A percentile compares a stretch with the other conserved stretches of the same genome.
Conservation (phyloP, 2,888 invertebrate species). For the Hypena proboscidalis region DNA sequence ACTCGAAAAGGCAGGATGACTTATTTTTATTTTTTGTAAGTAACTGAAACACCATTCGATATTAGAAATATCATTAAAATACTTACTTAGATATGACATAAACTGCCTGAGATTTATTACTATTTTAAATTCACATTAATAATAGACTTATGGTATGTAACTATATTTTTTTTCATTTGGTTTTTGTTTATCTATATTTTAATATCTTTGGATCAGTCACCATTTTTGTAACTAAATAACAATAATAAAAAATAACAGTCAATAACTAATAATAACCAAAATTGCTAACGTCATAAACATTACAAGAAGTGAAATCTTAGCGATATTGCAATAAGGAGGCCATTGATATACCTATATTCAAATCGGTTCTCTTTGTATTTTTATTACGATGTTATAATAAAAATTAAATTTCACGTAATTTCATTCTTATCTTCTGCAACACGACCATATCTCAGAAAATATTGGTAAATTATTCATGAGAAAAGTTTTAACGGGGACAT, state of each 20-base stretch:
- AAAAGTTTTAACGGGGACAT: constrained; percentile 83
- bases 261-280: constrained; percentile 26
- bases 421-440: constrained; percentile 80
- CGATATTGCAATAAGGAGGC: constrained; percentile 42
- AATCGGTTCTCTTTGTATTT: constrained; percentile 73
- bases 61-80: no score
- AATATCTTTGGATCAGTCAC: no score
- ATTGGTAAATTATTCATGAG: constrained; percentile 84
- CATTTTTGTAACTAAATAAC: no score
- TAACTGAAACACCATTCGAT: no score
- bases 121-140: no score
- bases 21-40: no score
- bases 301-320: constrained; percentile 53
- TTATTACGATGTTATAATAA: constrained; percentile 75
- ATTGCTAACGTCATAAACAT: constrained; percentile 34
- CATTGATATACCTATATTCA: constrained; percentile 76
- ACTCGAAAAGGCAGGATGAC: no score
- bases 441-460: constrained; percentile 81
- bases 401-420: constrained; percentile 79
- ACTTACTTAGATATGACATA: no score
- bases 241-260: constrained; percentile 5
- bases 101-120: no score
- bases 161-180: no score
- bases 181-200: no score
- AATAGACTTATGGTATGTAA: no score